phyloP scores from a whole-genome alignment of 2,113 vertebrate genomes.

The Montifringilla adamsi region DNA sequence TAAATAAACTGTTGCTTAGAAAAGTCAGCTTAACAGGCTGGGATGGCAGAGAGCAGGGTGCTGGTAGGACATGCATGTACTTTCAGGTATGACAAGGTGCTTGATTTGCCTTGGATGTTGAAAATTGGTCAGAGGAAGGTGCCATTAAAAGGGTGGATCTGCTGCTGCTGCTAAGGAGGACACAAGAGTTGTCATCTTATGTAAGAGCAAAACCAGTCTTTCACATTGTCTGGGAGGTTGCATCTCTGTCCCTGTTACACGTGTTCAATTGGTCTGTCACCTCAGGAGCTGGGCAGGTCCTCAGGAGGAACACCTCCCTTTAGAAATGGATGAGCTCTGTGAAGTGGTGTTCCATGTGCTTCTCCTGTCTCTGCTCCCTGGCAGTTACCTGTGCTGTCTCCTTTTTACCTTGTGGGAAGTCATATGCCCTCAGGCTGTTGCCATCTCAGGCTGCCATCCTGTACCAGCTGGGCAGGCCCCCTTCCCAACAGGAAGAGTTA shows the following conservation, averaged over 20 bases:
- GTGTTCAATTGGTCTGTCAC: neutral
- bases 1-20: neutral
- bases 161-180: neutral
- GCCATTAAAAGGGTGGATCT: neutral
- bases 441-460: neutral
- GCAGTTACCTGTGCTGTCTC: neutral
- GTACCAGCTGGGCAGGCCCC: neutral
- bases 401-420: neutral
- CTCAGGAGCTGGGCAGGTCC: neutral
- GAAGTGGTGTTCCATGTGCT: neutral
- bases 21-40: neutral
- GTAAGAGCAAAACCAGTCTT: neutral
- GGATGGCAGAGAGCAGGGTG: neutral
- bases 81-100: neutral
- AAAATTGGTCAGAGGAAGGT: neutral
- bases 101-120: neutral
- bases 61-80: neutral
- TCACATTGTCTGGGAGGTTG: neutral
- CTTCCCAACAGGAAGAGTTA: neutral
- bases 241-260: neutral
- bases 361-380: neutral
- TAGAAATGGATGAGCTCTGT: neutral
- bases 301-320: neutral
- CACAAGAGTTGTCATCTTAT: neutral
- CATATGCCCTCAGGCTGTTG: neutral